Percentiles rank a stretch among this genome's conserved stretches.
Conservation (phyloP, 2,888 invertebrate genomes). For the Meandrusa payeni region DNA sequence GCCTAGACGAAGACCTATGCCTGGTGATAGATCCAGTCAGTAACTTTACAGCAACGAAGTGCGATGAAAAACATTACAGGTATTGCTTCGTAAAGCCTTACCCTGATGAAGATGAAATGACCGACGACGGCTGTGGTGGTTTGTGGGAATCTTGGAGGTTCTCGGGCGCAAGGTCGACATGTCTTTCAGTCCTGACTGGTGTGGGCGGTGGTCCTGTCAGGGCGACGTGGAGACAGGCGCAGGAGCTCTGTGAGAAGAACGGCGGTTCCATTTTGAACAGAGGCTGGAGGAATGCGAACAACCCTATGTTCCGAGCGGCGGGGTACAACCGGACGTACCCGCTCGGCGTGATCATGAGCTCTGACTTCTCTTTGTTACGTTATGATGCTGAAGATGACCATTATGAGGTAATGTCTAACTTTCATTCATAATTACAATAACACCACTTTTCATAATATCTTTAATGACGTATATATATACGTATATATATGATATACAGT, state of each 20-base stretch:
- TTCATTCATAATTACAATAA: no score
- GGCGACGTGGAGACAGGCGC: constrained; percentile 63
- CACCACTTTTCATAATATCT: no score
- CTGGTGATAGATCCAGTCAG: constrained; percentile 50
- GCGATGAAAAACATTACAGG: constrained; percentile 56
- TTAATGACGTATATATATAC: no score
- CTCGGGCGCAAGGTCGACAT: constrained; percentile 56
- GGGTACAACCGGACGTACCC: constrained; percentile 44
- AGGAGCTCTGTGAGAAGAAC: constrained; percentile 48
- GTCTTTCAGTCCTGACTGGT: constrained; percentile 46
- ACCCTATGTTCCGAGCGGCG: constrained; percentile 39
- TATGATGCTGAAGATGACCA: constrained; percentile 41
- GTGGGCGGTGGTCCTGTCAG: constrained; percentile 51
- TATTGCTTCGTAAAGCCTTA: constrained; percentile 65
- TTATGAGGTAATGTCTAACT: constrained; percentile 38
- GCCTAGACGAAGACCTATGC: constrained; percentile 54
- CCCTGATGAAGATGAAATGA: constrained; percentile 36
- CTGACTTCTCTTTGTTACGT: constrained; percentile 39
- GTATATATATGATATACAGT: no score
- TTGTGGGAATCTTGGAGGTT: constrained; percentile 44
- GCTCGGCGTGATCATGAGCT: constrained; percentile 48
- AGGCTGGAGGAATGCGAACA: constrained; percentile 68
- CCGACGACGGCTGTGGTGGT: constrained; percentile 46
- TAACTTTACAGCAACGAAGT: constrained; percentile 53
- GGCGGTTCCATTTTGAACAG: constrained; percentile 55